phyloP scores from a whole-genome alignment of 1,140 invertebrate species.

The Apis mellifera region DNA sequence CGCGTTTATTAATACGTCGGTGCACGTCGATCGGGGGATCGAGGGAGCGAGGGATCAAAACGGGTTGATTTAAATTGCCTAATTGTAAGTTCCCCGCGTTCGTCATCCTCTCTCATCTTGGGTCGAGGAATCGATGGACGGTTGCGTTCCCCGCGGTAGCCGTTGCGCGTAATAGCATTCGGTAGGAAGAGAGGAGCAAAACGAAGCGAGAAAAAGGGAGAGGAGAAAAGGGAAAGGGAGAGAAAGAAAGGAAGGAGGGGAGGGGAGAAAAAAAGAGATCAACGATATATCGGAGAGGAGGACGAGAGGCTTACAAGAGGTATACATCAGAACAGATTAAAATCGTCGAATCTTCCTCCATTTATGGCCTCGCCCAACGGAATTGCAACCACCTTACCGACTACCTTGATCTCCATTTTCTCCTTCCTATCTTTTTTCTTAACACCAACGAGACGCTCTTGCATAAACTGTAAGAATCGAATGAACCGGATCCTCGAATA shows the following conservation, averaged over 20 bases:
- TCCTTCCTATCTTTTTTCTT: not conserved
- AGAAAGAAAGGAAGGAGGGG: slow-evolving; percentile 38
- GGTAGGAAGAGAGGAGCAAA: slow-evolving; percentile 54
- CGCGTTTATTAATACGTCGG: slow-evolving; percentile 23
- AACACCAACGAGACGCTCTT: not conserved
- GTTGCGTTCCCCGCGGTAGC: slow-evolving; percentile 74
- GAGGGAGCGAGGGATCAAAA: not conserved
- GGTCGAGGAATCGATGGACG: slow-evolving; percentile 59
- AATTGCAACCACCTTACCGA: slow-evolving; percentile 30
- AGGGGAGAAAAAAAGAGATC: slow-evolving; percentile 19
- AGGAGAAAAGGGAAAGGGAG: slow-evolving; percentile 4
- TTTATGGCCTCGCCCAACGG: slow-evolving; percentile 39
- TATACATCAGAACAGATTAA: slow-evolving; percentile 69
- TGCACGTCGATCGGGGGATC: not conserved
- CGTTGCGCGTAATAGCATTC: slow-evolving; percentile 72
- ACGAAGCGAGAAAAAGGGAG: slow-evolving; percentile 32
- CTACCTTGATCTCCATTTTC: not conserved
- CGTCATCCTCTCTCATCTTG: slow-evolving; percentile 42
- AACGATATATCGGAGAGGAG: slow-evolving; percentile 37
- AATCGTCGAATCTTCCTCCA: slow-evolving; percentile 70
- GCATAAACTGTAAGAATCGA: not conserved
- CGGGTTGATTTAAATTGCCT: slow-evolving; percentile 65
- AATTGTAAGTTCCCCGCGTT: slow-evolving; percentile 64
- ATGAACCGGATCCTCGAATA: not conserved
- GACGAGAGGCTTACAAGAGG: slow-evolving; percentile 52